A percentile compares a stretch with the other conserved stretches of the same genome.
Conservation (phyloP, 1,140 invertebrate genomes). For the Teleogryllus occipitalis region DNA sequence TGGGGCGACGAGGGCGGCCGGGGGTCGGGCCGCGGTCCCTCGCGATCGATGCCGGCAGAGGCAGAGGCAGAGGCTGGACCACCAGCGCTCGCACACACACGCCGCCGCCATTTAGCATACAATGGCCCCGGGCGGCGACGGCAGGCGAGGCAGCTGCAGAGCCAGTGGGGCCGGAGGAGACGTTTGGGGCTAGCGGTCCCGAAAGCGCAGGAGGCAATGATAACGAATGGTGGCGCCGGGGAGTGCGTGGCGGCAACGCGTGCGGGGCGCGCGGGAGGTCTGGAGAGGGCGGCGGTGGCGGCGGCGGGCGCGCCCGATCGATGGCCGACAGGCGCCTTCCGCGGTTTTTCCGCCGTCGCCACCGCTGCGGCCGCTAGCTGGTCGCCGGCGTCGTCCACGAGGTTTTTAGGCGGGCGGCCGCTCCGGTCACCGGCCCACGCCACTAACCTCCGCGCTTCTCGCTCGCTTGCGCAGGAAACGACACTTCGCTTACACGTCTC, state of each 20-base stretch:
- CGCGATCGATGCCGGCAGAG: too few species aligned
- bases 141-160: too few species aligned
- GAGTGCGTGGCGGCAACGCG: too few species aligned
- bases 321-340: neutral
- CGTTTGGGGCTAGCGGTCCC: neutral
- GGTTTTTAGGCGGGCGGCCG: neutral
- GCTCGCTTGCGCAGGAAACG: too few species aligned
- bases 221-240: neutral
- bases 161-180: neutral
- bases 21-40: too few species aligned
- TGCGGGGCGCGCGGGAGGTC: too few species aligned
- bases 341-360: neutral
- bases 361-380: slow-evolving; percentile 30
- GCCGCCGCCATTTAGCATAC: neutral
- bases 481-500: neutral
- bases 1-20: too few species aligned
- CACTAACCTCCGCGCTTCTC: too few species aligned
- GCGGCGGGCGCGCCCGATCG: neutral
- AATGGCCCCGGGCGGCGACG: neutral
- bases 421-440: neutral
- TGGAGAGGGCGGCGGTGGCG: too few species aligned
- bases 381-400: neutral
- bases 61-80: too few species aligned
- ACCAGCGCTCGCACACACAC: too few species aligned
- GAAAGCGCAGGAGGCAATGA: neutral